A percentile compares a stretch with the other conserved stretches of the same genome.
phyloP scores from a whole-genome alignment of 2,888 invertebrate genomes.

The Scaeva pyrastri region DNA sequence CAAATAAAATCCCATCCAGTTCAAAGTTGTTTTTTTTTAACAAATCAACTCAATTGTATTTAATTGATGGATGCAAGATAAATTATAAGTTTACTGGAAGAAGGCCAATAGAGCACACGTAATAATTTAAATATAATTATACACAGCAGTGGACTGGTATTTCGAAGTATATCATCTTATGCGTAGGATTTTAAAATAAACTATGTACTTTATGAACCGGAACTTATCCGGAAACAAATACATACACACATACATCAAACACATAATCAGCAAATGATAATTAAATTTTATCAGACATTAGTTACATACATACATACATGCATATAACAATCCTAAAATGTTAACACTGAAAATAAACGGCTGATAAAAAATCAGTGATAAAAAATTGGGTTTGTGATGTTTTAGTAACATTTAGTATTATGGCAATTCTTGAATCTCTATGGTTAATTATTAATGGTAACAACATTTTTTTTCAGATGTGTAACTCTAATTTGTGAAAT shows the following conservation, averaged over 20 bases:
- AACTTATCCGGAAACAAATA: not conserved
- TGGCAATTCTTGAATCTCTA: too few relatives aligned
- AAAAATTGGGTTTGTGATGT: too few relatives aligned
- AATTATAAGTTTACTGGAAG: not conserved
- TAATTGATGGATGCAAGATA: conserved; percentile 9
- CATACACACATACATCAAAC: too few relatives aligned
- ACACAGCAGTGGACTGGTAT: not conserved
- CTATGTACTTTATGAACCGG: not conserved
- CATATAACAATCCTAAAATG: too few relatives aligned
- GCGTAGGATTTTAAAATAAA: not conserved
- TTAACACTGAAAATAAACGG: too few relatives aligned
- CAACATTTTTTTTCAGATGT: too few relatives aligned
- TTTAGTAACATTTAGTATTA: too few relatives aligned
- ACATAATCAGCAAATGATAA: not conserved
- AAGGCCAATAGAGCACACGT: conserved; percentile 18
- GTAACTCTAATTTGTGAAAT: too few relatives aligned
- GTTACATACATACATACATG: not conserved
- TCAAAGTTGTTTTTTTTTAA: not conserved
- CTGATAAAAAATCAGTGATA: too few relatives aligned
- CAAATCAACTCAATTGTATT: conserved; percentile 1
- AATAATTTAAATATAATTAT: not conserved
- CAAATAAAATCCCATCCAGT: not conserved
- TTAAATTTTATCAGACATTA: not conserved
- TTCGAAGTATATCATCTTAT: not conserved
- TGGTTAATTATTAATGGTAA: too few relatives aligned